Conservation (phyloP, 2,888 invertebrate species). For the Ophion costatus region DNA sequence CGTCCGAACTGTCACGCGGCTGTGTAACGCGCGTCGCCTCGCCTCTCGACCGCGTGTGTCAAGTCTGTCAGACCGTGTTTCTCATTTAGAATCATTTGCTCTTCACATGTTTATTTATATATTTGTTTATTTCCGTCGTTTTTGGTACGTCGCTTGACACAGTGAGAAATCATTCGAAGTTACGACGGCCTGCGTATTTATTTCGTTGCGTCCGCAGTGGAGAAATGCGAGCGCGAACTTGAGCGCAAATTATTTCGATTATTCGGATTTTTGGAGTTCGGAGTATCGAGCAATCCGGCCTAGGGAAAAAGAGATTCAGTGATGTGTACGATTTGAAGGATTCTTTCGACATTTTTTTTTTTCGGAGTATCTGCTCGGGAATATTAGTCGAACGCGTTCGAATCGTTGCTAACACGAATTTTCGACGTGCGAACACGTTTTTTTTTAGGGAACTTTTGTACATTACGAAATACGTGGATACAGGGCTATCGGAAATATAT, state of each 20-base stretch:
- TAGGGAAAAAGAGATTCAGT: neutral
- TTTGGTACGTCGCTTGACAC: neutral
- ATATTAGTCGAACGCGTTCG: no score
- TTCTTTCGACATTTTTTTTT: neutral
- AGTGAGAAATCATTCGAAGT: neutral
- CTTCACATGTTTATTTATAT: neutral
- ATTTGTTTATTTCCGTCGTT: neutral
- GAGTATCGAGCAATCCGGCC: neutral
- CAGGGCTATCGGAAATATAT: no score
- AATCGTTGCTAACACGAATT: neutral
- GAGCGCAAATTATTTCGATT: constrained; percentile 9
- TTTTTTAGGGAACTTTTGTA: no score
- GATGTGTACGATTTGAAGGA: neutral
- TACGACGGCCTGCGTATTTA: neutral
- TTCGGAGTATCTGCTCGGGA: neutral
- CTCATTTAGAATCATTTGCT: neutral
- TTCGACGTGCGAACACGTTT: neutral
- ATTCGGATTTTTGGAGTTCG: constrained; percentile 12
- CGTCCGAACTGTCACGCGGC: constrained; percentile 38
- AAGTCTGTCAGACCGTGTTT: constrained; percentile 35
- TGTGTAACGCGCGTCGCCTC: constrained; percentile 22
- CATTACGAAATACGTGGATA: no score
- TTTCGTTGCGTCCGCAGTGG: neutral
- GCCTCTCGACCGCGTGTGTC: constrained; percentile 47
- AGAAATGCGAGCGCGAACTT: constrained; percentile 11